These are phyloP conservation scores for Heliothis virescens DNA, from an alignment of 1,140 invertebrate genomes.

Conservation along the genomic window DNA sequence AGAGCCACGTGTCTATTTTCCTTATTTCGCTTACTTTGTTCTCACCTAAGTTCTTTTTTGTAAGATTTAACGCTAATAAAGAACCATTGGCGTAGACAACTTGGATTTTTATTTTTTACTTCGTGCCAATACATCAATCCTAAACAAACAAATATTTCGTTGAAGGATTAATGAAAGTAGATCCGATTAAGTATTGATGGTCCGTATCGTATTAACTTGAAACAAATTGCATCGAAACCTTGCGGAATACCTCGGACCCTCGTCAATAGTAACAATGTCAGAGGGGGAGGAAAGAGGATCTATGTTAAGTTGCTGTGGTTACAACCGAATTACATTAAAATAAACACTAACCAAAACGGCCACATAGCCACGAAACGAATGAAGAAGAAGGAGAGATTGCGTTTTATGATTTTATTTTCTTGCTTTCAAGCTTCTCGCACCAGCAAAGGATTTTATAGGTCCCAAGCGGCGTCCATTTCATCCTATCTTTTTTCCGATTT, in stretches of 20 bases:
- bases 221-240: conserved; percentile 51
- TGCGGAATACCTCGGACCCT: conserved; percentile 56
- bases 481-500: conserved; percentile 40
- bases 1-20: neutral
- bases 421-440: neutral
- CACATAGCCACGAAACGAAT: neutral
- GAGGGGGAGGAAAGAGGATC: conserved; percentile 52
- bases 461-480: conserved; percentile 21
- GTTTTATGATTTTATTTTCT: conserved; percentile 36
- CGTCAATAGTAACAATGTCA: conserved; percentile 56
- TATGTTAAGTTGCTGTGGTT: conserved; percentile 61
- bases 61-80: neutral
- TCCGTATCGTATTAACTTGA: conserved; percentile 46
- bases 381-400: neutral
- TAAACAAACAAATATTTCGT: conserved; percentile 36
- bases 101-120: neutral
- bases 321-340: conserved; percentile 51
- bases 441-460: conserved; percentile 27
- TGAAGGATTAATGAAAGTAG: conserved; percentile 38
- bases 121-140: neutral
- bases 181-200: conserved; percentile 49
- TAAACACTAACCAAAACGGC: conserved; percentile 10
- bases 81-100: neutral
- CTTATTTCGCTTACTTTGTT: neutral
- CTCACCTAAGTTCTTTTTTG: neutral